A percentile compares a stretch with the other conserved stretches of the same genome.
These are phyloP conservation scores for Torymus auratus DNA, from an alignment of 2,888 invertebrate species.

Conservation along the genomic window DNA sequence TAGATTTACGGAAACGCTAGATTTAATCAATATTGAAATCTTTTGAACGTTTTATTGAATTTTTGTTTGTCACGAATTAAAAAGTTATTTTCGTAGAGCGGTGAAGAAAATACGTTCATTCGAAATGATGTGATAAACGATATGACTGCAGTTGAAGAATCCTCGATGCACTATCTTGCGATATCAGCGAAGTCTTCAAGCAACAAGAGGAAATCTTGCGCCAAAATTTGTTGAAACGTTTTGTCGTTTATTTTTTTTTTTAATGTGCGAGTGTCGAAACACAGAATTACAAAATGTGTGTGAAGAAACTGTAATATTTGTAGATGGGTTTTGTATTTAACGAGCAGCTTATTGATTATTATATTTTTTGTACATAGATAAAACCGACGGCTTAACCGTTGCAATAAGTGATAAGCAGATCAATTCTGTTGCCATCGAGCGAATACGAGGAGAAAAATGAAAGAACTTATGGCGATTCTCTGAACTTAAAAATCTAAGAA, in stretches of 20 bases:
- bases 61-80: slow-evolving; percentile 36
- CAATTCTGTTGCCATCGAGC: slow-evolving; percentile 54
- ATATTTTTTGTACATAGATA: slow-evolving; percentile 58
- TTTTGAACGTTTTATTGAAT: slow-evolving; percentile 28
- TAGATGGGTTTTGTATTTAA: slow-evolving; percentile 56
- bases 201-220: slow-evolving; percentile 19
- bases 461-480: slow-evolving; percentile 48
- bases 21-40: slow-evolving; percentile 27
- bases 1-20: slow-evolving; percentile 37
- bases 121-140: slow-evolving; percentile 26
- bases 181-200: not conserved
- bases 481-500: slow-evolving; percentile 40
- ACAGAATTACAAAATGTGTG: slow-evolving; percentile 13
- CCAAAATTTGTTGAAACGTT: slow-evolving; percentile 37
- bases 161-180: slow-evolving; percentile 3
- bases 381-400: slow-evolving; percentile 48
- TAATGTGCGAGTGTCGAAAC: slow-evolving; percentile 17
- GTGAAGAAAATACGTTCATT: slow-evolving; percentile 21
- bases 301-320: slow-evolving; percentile 44
- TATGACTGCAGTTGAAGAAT: not conserved
- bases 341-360: slow-evolving; percentile 50
- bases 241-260: slow-evolving; percentile 30
- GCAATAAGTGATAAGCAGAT: slow-evolving; percentile 56
- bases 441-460: slow-evolving; percentile 14
- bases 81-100: slow-evolving; percentile 31